Conservation (phyloP, 2,797 vertebrate genomes). For the Smutsia gigantea region DNA sequence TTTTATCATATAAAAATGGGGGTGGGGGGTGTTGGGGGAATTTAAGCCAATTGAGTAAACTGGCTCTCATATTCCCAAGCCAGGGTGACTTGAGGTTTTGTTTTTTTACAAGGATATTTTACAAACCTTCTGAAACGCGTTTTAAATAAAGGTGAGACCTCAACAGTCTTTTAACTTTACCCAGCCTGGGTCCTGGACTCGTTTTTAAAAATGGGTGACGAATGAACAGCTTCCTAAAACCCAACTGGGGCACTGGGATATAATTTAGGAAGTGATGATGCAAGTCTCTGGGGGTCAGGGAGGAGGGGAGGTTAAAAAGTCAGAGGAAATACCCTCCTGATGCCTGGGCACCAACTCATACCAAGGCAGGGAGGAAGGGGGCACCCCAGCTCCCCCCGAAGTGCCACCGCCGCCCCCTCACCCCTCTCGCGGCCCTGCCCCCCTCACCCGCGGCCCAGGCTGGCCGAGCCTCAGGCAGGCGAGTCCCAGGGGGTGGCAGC, state of each 20-base stretch:
- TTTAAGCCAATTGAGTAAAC: not conserved
- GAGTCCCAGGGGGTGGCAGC: not conserved
- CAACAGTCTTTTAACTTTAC: constrained; percentile 26
- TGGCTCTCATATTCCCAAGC: constrained; percentile 14
- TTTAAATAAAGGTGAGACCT: constrained; percentile 42
- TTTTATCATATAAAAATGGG: not conserved
- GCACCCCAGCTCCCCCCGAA: not conserved
- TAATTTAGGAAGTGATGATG: constrained; percentile 82
- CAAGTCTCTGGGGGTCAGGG: constrained; percentile 70
- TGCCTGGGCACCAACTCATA: constrained; percentile 44
- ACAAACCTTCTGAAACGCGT: not conserved
- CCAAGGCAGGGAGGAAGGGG: not conserved
- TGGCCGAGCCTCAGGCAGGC: not conserved
- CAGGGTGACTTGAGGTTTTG: not conserved
- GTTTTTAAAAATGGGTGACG: constrained; percentile 49
- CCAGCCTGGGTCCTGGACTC: not conserved
- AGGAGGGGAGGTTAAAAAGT: constrained; percentile 65
- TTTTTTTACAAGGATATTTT: not conserved
- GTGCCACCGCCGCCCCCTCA: constrained; percentile 50
- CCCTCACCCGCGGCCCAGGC: not conserved
- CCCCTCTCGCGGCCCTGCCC: constrained; percentile 44
- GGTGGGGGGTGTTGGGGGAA: not conserved
- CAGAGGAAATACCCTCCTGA: constrained; percentile 69
- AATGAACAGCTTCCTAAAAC: constrained; percentile 67
- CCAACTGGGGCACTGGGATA: constrained; percentile 73